Evolutionary conservation across 2,888 invertebrate genomes (phyloP).

Genomic region (Agriotes lineatus): DNA sequence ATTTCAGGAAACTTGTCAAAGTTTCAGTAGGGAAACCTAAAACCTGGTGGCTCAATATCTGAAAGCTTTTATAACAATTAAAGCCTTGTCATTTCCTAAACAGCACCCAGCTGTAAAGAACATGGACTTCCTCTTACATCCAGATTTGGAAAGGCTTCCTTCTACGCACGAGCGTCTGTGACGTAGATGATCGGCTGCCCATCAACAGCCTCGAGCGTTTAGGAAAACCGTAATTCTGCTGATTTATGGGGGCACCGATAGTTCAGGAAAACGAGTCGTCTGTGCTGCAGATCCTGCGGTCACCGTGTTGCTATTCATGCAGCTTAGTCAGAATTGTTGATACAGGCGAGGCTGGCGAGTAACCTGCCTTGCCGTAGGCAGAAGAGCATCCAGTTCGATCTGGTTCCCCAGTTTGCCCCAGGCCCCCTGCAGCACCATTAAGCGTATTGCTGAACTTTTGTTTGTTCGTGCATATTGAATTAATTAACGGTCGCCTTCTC

Average conservation of each 20-base stretch:
- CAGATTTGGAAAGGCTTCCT: too few species aligned
- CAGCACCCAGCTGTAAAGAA: too few species aligned
- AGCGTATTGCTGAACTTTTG: conserved; percentile 20
- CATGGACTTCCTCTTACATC: too few species aligned
- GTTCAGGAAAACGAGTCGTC: conserved; percentile 23
- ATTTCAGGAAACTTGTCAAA: too few species aligned
- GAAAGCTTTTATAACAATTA: too few species aligned
- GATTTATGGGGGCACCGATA: conserved; percentile 17
- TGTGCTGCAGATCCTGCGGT: background rate
- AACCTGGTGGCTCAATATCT: too few species aligned
- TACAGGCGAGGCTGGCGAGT: conserved; percentile 28
- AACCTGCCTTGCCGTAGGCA: conserved; percentile 52
- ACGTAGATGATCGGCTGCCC: too few species aligned
- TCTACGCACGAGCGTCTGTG: too few species aligned
- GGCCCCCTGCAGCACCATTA: conserved; percentile 20
- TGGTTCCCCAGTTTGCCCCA: conserved; percentile 32
- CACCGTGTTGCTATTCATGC: conserved; percentile 9
- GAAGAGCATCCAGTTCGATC: conserved; percentile 51
- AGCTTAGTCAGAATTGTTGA: conserved; percentile 27
- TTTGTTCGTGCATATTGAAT: conserved; percentile 2
- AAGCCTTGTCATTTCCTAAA: too few species aligned
- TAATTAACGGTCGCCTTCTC: conserved; percentile 10
- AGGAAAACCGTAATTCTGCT: conserved; percentile 28
- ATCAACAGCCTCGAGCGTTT: conserved; percentile 5
- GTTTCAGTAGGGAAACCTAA: too few species aligned